These are phyloP conservation scores for Syndactyla subalaris DNA, from an alignment of 2,797 vertebrate species.

Conservation along the genomic window DNA sequence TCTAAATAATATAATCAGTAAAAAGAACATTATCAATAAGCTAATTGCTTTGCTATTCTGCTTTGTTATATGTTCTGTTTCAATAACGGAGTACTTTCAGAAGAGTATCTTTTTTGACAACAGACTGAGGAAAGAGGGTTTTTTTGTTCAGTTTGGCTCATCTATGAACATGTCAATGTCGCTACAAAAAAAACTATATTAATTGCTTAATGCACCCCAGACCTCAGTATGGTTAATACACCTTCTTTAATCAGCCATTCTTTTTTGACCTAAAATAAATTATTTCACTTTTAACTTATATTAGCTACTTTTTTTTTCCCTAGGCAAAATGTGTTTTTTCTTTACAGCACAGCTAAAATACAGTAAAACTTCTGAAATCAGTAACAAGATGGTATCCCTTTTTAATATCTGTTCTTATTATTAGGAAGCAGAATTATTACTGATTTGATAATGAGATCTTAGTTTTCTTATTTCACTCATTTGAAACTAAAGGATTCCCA, in stretches of 20 bases:
- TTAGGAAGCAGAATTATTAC: not conserved
- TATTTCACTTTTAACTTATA: not conserved
- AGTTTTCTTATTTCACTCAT: not conserved
- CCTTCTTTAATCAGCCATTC: not conserved
- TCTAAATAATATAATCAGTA: constrained; percentile 34
- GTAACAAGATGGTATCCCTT: not conserved
- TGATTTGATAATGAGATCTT: not conserved
- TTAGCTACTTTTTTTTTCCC: not conserved
- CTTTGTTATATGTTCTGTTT: constrained; percentile 19
- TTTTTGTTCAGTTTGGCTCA: not conserved
- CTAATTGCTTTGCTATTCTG: constrained; percentile 30
- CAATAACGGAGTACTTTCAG: not conserved
- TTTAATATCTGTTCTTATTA: not conserved
- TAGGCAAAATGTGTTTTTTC: not conserved
- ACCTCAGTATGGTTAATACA: not conserved
- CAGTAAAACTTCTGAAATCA: not conserved
- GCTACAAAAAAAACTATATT: not conserved
- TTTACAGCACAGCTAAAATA: not conserved
- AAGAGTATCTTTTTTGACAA: not conserved
- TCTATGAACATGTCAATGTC: not conserved
- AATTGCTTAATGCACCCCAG: not conserved
- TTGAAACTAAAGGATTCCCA: not conserved
- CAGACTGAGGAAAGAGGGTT: fast-evolving
- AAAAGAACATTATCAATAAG: constrained; percentile 27
- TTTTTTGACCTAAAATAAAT: not conserved